These are phyloP conservation scores for Crotalus tigris DNA, from an alignment of 2,113 vertebrate species.

Conservation along the genomic window DNA sequence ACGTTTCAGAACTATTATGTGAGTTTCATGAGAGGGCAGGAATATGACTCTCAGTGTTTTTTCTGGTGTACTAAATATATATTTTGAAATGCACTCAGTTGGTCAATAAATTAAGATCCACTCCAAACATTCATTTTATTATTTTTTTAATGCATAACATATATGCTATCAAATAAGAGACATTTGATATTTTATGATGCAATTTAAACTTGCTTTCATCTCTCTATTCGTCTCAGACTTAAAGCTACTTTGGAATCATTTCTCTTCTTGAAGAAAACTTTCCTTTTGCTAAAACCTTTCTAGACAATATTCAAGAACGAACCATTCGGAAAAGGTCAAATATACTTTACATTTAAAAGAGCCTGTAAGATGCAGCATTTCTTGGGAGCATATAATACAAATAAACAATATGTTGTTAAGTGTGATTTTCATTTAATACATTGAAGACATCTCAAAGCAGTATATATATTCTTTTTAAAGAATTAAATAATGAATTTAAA, in stretches of 20 bases:
- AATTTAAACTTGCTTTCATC: constrained; percentile 48
- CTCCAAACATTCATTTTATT: constrained; percentile 35
- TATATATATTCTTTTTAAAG: neutral
- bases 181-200: constrained; percentile 31
- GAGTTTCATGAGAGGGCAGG: neutral
- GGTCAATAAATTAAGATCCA: neutral
- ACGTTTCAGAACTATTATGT: neutral
- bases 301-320: constrained; percentile 29
- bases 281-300: constrained; percentile 43
- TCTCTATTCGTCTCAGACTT: constrained; percentile 30
- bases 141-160: constrained; percentile 36
- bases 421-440: neutral
- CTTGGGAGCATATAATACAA: neutral
- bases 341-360: constrained; percentile 20
- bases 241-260: constrained; percentile 51
- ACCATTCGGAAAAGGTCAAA: neutral
- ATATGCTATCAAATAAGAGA: constrained; percentile 33
- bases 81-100: neutral
- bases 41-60: no score
- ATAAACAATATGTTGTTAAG: neutral
- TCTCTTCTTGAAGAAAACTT: constrained; percentile 42
- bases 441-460: neutral
- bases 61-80: neutral
- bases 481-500: neutral
- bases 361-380: constrained; percentile 22